Evolutionary conservation across 53 echinoderm and acorn worm genomes (phyloP).

Genomic region (Echinarachnius parma): DNA sequence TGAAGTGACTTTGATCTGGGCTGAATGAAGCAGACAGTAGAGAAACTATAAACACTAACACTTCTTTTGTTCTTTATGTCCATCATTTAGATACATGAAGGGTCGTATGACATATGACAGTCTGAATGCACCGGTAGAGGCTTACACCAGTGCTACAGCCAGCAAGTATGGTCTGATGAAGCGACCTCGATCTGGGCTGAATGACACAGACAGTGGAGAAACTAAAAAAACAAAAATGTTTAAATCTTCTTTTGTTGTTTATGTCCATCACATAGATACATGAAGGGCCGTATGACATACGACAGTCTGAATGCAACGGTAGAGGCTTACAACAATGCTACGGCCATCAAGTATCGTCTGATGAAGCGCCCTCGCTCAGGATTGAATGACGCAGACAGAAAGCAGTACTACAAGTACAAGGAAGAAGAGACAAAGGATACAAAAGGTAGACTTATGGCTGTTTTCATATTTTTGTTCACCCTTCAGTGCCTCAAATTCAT

Average conservation of each 20-base stretch:
- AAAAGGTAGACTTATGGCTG: constrained; percentile 58
- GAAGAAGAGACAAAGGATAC: constrained; percentile 92
- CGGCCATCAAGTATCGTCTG: constrained; percentile 64
- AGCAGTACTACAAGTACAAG: constrained; percentile 70
- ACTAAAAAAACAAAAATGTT: too few relatives aligned
- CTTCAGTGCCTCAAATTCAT: too few relatives aligned
- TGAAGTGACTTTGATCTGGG: too few relatives aligned
- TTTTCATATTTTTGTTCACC: too few relatives aligned
- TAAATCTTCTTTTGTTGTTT: too few relatives aligned
- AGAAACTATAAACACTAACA: too few relatives aligned
- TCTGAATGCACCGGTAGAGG: constrained; percentile 75
- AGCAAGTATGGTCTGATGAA: constrained; percentile 71
- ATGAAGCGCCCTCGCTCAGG: constrained; percentile 61
- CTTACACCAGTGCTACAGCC: constrained; percentile 58
- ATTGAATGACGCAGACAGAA: constrained; percentile 62
- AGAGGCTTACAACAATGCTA: constrained; percentile 70
- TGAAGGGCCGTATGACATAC: constrained; percentile 88
- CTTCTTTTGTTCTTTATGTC: too few relatives aligned
- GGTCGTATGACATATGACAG: constrained; percentile 73
- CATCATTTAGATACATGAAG: constrained; percentile 99
- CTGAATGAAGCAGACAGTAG: too few relatives aligned
- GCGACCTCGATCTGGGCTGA: constrained; percentile 58
- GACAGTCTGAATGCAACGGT: constrained; percentile 67
- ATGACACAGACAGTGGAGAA: constrained; percentile 61
- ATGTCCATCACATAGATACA: too few relatives aligned